These are phyloP conservation scores for Elmis aenea DNA, from an alignment of 2,888 invertebrate species.

Conservation along the genomic window DNA sequence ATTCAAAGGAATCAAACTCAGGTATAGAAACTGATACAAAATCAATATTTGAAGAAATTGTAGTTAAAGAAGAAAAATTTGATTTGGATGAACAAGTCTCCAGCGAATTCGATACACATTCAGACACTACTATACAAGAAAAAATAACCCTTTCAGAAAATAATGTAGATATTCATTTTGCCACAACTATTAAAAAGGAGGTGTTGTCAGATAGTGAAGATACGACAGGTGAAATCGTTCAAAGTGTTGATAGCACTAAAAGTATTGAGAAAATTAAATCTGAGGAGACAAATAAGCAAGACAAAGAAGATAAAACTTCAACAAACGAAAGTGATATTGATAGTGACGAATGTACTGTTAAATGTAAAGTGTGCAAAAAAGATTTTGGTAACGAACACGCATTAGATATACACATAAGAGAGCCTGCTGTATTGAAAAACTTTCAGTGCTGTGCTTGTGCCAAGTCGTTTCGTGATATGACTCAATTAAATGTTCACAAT, in stretches of 20 bases:
- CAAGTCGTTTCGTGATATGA: conserved; percentile 38
- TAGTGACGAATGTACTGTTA: conserved; percentile 5
- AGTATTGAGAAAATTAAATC: too few species aligned
- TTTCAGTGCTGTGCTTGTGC: conserved; percentile 38
- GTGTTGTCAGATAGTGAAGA: conserved; percentile 8
- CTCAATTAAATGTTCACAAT: conserved; percentile 37
- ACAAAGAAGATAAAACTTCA: conserved; percentile 7
- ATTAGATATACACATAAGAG: conserved; percentile 30
- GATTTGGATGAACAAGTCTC: too few species aligned
- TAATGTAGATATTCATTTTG: too few species aligned
- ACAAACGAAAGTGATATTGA: too few species aligned
- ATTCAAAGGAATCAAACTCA: too few species aligned
- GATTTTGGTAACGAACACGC: conserved; percentile 26
- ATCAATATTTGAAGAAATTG: conserved; percentile 4
- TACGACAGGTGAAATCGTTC: conserved; percentile 6
- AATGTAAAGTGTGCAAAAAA: conserved; percentile 34
- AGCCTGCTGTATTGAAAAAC: conserved; percentile 27
- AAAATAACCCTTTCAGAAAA: too few species aligned
- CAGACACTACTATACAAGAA: too few species aligned
- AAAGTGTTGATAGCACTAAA: too few species aligned
- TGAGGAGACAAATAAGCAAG: too few species aligned
- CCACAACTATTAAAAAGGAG: conserved; percentile 4
- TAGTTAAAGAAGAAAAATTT: conserved; percentile 6
- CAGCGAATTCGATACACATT: too few species aligned
- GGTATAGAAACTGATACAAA: too few species aligned